Evolutionary conservation across 2,888 invertebrate genomes (phyloP), one percentile per base, ranked within the genome.

Genomic region (Drosophila ezoana): DNA sequence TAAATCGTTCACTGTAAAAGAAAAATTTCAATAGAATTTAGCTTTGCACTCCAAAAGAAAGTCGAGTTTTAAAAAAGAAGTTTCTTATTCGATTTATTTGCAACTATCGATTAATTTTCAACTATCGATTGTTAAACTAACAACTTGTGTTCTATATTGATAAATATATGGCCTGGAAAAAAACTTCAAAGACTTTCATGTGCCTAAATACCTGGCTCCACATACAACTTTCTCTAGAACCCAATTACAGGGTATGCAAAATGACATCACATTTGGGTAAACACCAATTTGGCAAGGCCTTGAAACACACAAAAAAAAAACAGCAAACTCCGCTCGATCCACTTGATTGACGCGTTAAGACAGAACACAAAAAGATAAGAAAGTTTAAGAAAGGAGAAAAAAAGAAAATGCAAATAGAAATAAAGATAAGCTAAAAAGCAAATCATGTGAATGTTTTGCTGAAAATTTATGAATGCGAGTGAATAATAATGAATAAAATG

Each of bases 281-380:
- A 40, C 41, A 51, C 8, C 14, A 67, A 56, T 74, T 74, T 67
- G 52, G 61, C 60, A 58, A 75, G 49, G 18, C 57, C 49, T 67
- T 57, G 51, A 40, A 20, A 9, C 20, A 51, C 28, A 8, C 28
- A 8, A 28, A 8, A 28, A 28, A 8, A 28, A 8, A 8, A 8
- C 6, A 23, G 20, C 23, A 37, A 20, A 20, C 41, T 35, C 33
- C 16, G 20, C 33, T 18, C 57, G 38, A 56, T 23, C 37, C 52
- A 41, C 43, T 54, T 74, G 69, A 72, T 51, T 68, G 75, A 68
- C 23, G 45, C 41, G 44, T 40, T 57, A 48, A 74, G 48, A 66
- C 68, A 44, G 13, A 18, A 20, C 32, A 33, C 18, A 44, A 10
- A 20, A 38, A 40, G 18, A 9, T 41, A 16, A 41, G 52, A 57